Conservation (phyloP, 2,888 invertebrate genomes). For the Chymomyza caudatula region DNA sequence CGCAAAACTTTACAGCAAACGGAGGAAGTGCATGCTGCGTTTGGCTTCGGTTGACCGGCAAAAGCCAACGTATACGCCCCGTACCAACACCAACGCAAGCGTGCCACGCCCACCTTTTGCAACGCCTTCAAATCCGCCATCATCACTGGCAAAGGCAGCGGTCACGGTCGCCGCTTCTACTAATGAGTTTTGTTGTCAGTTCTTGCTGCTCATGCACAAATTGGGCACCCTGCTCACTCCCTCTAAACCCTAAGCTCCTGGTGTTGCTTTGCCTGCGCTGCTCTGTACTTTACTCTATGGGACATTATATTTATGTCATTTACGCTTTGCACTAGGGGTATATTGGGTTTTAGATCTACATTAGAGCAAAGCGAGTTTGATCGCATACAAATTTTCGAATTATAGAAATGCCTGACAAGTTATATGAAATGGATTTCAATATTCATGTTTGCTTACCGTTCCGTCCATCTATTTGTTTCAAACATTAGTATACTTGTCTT, state of each 20-base stretch:
- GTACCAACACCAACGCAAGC: neutral
- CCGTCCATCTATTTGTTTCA: no score
- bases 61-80: conserved; percentile 26
- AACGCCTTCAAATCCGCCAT: conserved; percentile 10
- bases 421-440: no score
- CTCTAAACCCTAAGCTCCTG: neutral
- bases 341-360: neutral
- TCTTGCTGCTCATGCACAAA: conserved; percentile 58
- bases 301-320: neutral
- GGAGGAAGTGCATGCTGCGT: conserved; percentile 64
- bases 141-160: conserved; percentile 18
- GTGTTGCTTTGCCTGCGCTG: neutral
- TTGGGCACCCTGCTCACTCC: conserved; percentile 28
- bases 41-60: conserved; percentile 60
- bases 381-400: no score
- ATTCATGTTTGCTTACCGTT: no score
- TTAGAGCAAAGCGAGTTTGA: no score
- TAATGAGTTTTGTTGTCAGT: conserved; percentile 72
- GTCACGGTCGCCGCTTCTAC: conserved; percentile 67
- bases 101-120: conserved; percentile 38
- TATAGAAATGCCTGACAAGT: no score
- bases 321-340: neutral
- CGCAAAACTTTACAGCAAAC: conserved; percentile 44
- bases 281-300: neutral
- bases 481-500: no score